Evolutionary conservation across 2,113 vertebrate species (phyloP).

Genomic region (Balaenoptera acutorostrata): DNA sequence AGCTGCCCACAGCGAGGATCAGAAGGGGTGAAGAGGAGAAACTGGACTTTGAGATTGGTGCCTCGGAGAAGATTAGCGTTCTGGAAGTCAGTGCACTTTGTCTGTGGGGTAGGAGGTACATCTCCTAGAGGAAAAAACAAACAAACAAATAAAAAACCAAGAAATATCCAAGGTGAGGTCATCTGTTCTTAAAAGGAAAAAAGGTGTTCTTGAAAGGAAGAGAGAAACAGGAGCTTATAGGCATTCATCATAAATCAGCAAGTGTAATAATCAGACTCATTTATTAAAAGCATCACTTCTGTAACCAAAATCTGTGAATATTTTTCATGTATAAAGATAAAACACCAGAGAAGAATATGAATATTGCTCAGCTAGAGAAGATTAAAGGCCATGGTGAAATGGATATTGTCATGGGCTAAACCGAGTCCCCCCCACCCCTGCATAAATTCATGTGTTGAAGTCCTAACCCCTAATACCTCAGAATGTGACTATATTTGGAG

Average conservation of each 20-base stretch:
- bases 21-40: constrained; percentile 86
- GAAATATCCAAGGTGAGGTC: neutral
- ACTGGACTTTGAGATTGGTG: constrained; percentile 83
- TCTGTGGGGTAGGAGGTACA: neutral
- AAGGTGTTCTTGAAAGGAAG: neutral
- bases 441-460: neutral
- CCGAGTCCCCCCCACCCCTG: neutral
- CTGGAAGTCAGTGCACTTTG: constrained; percentile 79
- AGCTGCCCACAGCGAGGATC: constrained; percentile 83
- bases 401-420: neutral
- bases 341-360: neutral
- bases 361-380: neutral
- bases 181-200: neutral
- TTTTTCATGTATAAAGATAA: neutral
- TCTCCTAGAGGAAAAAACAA: constrained; percentile 43
- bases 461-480: neutral
- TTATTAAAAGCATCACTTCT: constrained; percentile 4
- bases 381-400: neutral
- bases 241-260: neutral
- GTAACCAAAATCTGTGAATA: neutral
- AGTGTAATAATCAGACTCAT: neutral
- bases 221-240: neutral
- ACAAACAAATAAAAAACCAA: neutral
- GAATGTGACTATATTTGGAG: neutral
- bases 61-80: constrained; percentile 75